These are phyloP conservation scores for Leptinotarsa texana DNA, from an alignment of 1,140 invertebrate species.

Conservation along the genomic window DNA sequence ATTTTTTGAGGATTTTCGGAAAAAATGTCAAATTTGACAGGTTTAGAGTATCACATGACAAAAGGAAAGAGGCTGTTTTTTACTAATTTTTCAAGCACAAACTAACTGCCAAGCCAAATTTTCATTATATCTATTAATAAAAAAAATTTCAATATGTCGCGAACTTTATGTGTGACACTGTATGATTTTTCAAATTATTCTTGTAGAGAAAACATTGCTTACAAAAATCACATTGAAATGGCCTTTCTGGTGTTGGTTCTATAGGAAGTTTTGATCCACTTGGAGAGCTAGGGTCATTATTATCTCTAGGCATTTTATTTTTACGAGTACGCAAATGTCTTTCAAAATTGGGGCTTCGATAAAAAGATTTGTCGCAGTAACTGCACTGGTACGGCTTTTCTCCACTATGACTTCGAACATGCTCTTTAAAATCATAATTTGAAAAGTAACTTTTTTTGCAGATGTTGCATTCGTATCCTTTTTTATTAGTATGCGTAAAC, in stretches of 20 bases:
- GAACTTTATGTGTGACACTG: no score
- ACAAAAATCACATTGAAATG: constrained; percentile 18
- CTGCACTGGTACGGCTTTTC: neutral
- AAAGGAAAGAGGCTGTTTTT: no score
- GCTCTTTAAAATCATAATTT: neutral
- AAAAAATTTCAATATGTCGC: no score
- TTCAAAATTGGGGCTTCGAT: neutral
- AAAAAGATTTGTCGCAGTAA: constrained; percentile 7
- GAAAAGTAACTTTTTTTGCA: constrained; percentile 57
- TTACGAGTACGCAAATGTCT: neutral
- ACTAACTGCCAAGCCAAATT: no score
- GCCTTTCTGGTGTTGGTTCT: neutral
- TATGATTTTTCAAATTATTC: constrained; percentile 14
- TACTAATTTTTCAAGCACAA: no score
- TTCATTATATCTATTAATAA: no score
- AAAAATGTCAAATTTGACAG: no score
- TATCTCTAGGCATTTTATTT: no score
- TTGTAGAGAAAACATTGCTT: neutral
- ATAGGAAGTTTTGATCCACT: neutral
- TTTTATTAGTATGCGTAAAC: constrained; percentile 44
- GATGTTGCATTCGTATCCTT: constrained; percentile 48
- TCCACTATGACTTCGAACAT: neutral
- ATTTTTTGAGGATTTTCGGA: no score
- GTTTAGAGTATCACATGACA: no score
- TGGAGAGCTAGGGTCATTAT: no score